Conservation (phyloP, 1,140 invertebrate species). For the Neoseiulus cucumeris region DNA sequence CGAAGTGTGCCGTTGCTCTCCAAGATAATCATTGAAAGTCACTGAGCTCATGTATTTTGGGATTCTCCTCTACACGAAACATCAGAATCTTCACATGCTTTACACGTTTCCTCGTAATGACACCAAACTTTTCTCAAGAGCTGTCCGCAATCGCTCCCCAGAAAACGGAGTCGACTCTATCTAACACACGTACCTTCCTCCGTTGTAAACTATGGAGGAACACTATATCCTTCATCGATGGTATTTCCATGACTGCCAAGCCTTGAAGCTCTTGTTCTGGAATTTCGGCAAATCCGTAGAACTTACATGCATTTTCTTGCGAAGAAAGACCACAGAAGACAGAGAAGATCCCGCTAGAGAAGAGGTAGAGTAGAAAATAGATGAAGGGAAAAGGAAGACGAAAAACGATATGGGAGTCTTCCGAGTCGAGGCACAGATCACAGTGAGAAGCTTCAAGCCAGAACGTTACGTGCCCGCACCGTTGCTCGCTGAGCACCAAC, state of each 20-base stretch:
- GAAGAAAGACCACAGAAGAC: not conserved
- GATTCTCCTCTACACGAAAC: no score
- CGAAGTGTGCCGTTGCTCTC: no score
- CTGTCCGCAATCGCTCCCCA: no score
- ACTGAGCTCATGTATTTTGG: no score
- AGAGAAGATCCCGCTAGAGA: not conserved
- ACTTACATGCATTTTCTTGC: not conserved
- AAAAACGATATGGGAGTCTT: not conserved
- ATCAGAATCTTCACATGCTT: no score
- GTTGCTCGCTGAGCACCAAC: not conserved
- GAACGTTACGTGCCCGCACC: not conserved
- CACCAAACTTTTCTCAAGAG: no score
- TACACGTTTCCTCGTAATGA: no score
- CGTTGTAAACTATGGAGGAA: not conserved
- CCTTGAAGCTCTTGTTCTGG: not conserved
- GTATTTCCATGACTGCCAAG: not conserved
- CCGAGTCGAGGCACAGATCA: not conserved
- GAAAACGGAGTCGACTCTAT: no score
- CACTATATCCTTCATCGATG: conserved; percentile 2
- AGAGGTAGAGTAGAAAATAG: not conserved
- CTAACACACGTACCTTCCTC: not conserved
- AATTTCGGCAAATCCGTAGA: not conserved
- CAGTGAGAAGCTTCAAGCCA: not conserved
- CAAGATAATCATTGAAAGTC: no score
- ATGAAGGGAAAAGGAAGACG: not conserved